These are phyloP conservation scores for Rotaria macrura DNA, from an alignment of 2,888 invertebrate genomes.

Conservation along the genomic window DNA sequence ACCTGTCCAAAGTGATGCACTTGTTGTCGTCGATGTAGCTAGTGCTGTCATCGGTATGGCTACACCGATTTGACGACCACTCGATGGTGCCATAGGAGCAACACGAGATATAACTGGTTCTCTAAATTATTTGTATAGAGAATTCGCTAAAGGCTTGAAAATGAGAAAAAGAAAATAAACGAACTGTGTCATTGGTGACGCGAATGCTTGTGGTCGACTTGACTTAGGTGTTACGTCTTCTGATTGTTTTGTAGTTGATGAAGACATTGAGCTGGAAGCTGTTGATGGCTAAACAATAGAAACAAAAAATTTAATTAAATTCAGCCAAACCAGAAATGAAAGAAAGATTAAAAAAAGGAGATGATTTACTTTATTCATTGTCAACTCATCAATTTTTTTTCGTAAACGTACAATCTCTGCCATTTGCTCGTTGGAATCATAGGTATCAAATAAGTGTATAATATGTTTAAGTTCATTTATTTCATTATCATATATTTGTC, in stretches of 20 bases:
- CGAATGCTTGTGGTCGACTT: not conserved
- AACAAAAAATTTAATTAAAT: no score
- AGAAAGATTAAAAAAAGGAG: no score
- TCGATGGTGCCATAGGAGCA: not conserved
- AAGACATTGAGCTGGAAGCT: not conserved
- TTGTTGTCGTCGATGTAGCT: not conserved
- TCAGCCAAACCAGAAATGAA: no score
- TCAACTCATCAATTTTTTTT: not conserved
- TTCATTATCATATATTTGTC: not conserved
- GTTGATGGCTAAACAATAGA: not conserved
- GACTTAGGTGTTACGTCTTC: not conserved
- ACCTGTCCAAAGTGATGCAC: not conserved
- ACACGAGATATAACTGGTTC: not conserved
- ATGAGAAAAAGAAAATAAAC: not conserved
- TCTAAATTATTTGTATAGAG: not conserved
- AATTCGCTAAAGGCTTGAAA: no score
- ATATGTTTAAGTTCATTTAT: not conserved
- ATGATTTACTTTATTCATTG: not conserved
- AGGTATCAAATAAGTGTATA: not conserved
- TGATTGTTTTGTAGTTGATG: not conserved
- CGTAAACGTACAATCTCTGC: not conserved
- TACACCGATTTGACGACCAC: not conserved
- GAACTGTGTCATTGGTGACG: not conserved
- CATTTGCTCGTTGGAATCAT: not conserved
- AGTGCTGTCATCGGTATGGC: not conserved